These are phyloP conservation scores for Hemithea aestivaria DNA, from an alignment of 2,888 invertebrate genomes.

Conservation along the genomic window DNA sequence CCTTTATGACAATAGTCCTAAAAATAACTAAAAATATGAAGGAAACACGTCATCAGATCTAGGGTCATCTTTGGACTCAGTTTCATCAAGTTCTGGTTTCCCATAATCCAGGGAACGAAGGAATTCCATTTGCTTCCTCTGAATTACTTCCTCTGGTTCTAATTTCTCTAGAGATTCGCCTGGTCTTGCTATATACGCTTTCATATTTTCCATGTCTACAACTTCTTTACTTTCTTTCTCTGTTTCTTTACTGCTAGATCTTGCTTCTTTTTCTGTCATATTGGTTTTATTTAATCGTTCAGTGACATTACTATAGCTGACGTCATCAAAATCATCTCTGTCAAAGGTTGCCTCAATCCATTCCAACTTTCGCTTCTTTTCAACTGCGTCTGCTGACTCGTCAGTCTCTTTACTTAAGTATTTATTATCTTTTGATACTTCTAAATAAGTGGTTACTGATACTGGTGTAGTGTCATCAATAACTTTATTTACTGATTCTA, in stretches of 20 bases:
- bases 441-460: too few relatives aligned
- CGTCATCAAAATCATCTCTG: conserved; percentile 31
- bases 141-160: conserved; percentile 39
- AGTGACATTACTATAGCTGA: conserved; percentile 8
- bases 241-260: too few relatives aligned
- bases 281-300: not conserved
- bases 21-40: conserved; percentile 30
- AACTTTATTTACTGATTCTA: too few relatives aligned
- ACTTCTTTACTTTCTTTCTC: conserved; percentile 7
- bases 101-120: conserved; percentile 57
- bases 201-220: not conserved
- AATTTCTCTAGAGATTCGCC: conserved; percentile 23
- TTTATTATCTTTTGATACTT: conserved; percentile 6
- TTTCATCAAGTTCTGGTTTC: conserved; percentile 36
- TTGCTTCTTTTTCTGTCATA: too few relatives aligned
- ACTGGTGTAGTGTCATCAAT: too few relatives aligned
- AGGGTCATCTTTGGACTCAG: conserved; percentile 40
- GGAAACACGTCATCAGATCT: conserved; percentile 38
- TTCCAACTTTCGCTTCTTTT: conserved; percentile 27
- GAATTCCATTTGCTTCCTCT: conserved; percentile 47
- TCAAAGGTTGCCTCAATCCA: conserved; percentile 46
- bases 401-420: conserved; percentile 4
- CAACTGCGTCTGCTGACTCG: conserved; percentile 1
- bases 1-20: too few relatives aligned
- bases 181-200: not conserved